A percentile compares a stretch with the other conserved stretches of the same genome.
Evolutionary conservation across 2,888 invertebrate genomes (phyloP).

Genomic region (Diachrysia chrysitis): DNA sequence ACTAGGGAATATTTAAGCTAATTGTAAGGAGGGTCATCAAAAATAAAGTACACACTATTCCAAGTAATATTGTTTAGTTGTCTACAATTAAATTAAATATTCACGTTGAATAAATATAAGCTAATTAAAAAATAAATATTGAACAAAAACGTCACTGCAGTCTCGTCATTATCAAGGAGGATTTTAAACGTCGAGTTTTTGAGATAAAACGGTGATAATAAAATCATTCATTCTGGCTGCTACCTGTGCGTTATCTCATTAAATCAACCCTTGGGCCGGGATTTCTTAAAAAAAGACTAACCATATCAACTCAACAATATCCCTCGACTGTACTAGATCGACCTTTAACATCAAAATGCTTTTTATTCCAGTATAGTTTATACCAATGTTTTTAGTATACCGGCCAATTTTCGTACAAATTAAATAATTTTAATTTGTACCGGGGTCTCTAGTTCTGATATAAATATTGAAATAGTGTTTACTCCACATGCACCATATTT

Average conservation of each 20-base stretch:
- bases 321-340: neutral
- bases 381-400: neutral
- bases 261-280: conserved; percentile 28
- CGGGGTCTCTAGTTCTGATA: neutral
- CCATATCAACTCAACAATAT: conserved; percentile 24
- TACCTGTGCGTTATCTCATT: conserved; percentile 52
- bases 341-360: conserved; percentile 9
- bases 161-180: neutral
- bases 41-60: neutral
- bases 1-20: neutral
- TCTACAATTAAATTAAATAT: too few relatives aligned
- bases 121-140: too few relatives aligned
- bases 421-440: neutral
- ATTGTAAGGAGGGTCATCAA: neutral
- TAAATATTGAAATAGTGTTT: neutral
- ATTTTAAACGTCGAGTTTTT: conserved; percentile 19
- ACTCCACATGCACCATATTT: neutral
- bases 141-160: neutral
- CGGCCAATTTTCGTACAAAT: neutral
- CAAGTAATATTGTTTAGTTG: neutral
- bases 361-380: neutral
- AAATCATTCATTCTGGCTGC: conserved; percentile 26
- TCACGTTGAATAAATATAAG: too few relatives aligned
- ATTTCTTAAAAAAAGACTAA: conserved; percentile 20
- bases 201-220: conserved; percentile 12